Conservation (phyloP, 2,113 vertebrate genomes). For the Lycocorax pyrrhopterus region DNA sequence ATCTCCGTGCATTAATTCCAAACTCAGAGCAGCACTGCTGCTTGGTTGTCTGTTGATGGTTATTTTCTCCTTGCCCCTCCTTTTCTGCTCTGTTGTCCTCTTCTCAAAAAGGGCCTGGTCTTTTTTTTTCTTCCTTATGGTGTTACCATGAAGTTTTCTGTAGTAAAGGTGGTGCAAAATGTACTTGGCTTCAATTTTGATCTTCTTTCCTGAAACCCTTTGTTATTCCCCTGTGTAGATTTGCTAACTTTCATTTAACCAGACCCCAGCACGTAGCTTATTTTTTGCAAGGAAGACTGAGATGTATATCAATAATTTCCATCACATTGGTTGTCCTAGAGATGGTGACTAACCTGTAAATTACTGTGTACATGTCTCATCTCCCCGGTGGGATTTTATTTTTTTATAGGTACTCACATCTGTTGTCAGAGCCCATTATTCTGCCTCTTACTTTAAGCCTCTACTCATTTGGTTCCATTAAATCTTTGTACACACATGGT, state of each 20-base stretch:
- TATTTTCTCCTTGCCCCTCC: not conserved
- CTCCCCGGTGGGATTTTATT: not conserved
- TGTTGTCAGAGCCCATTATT: not conserved
- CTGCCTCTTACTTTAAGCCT: not conserved
- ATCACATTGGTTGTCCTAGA: not conserved
- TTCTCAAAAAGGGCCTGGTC: not conserved
- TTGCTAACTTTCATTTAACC: not conserved
- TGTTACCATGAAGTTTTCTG: not conserved
- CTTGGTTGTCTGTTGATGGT: not conserved
- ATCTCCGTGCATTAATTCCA: not conserved
- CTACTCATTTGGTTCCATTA: not conserved
- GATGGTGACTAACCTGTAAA: not conserved
- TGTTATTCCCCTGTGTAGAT: not conserved
- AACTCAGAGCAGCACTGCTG: not conserved
- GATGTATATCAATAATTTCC: not conserved
- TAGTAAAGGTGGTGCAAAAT: not conserved
- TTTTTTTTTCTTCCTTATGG: not conserved
- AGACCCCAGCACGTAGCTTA: fast-evolving
- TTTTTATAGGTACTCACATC: not conserved
- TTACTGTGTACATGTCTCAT: not conserved
- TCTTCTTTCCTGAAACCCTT: not conserved
- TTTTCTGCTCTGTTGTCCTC: not conserved
- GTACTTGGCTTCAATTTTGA: not conserved
- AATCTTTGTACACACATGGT: not conserved
- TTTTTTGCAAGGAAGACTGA: not conserved